Conservation (phyloP, 2,113 vertebrate species). For the Suncus etruscus region DNA sequence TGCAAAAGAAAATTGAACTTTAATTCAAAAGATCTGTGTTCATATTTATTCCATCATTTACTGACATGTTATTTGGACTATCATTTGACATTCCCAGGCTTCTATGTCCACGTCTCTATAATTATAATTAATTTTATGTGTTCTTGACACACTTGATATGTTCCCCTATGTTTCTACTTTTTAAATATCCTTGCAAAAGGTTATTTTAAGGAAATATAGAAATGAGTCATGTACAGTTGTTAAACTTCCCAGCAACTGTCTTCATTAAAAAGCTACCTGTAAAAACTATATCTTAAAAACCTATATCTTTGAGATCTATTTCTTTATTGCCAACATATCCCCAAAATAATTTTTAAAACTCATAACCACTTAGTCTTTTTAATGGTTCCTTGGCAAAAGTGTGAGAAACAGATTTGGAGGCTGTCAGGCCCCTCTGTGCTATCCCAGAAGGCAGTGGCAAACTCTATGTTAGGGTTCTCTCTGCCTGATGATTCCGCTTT, state of each 20-base stretch:
- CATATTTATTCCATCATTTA: not conserved
- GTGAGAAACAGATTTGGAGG: conserved; percentile 88
- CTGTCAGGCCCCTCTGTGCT: conserved; percentile 70
- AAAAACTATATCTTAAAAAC: not conserved
- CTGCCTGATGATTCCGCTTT: conserved; percentile 21
- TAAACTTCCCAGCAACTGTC: not conserved
- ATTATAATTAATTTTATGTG: not conserved
- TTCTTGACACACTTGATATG: not conserved
- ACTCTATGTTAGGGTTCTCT: conserved; percentile 74
- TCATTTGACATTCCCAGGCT: not conserved
- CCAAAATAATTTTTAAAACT: conserved; percentile 80
- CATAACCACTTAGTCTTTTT: conserved; percentile 64
- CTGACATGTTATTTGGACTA: not conserved
- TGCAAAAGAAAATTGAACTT: conserved; percentile 41
- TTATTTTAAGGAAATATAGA: not conserved
- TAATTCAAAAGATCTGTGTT: conserved; percentile 42
- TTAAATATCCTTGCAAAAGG: not conserved
- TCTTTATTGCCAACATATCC: not conserved
- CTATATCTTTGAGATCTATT: not conserved
- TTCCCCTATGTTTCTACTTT: not conserved
- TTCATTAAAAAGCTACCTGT: conserved; percentile 36
- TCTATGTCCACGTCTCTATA: not conserved
- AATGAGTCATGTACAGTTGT: not conserved
- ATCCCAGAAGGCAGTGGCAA: conserved; percentile 78
- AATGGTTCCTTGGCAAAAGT: conserved; percentile 76